Evolutionary conservation across 2,113 vertebrate species (phyloP).

Genomic region (Limnothrissa miodon): DNA sequence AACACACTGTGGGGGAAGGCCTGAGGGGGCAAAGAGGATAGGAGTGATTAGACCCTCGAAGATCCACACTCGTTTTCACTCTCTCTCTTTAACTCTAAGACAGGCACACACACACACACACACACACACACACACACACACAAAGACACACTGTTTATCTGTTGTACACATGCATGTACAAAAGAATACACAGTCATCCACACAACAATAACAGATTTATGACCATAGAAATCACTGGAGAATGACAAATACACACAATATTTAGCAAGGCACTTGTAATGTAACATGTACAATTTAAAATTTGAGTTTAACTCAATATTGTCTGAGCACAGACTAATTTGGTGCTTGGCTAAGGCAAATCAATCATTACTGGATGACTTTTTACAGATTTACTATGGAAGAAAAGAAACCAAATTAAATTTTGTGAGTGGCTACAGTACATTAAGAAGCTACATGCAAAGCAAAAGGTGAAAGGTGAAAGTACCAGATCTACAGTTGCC

Average conservation of each 20-base stretch:
- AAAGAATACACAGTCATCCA: background rate
- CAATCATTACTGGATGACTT: conserved; percentile 44
- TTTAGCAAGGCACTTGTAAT: conserved; percentile 50
- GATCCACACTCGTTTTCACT: background rate
- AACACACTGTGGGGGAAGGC: conserved; percentile 94
- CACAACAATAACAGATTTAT: conserved; percentile 45
- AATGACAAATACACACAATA: conserved; percentile 59
- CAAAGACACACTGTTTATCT: background rate
- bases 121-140: conserved; percentile 11
- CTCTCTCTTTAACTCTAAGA: background rate
- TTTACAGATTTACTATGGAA: conserved; percentile 74
- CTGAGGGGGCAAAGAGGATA: conserved; percentile 69
- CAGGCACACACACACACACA: background rate
- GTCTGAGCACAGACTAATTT: background rate
- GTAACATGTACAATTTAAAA: background rate
- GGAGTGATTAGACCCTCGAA: conserved; percentile 12
- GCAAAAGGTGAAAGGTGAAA: conserved; percentile 99
- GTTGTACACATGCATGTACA: conserved; percentile 16
- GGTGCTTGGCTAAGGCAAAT: conserved; percentile 31
- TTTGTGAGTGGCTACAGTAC: conserved; percentile 92
- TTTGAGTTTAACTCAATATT: background rate
- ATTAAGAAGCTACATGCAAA: conserved; percentile 99
- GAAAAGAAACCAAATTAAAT: conserved; percentile 88
- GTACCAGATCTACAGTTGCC: conserved; percentile 99
- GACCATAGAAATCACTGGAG: conserved; percentile 52